Conservation (phyloP, 1,140 invertebrate genomes). For the Diabrotica undecimpunctata region DNA sequence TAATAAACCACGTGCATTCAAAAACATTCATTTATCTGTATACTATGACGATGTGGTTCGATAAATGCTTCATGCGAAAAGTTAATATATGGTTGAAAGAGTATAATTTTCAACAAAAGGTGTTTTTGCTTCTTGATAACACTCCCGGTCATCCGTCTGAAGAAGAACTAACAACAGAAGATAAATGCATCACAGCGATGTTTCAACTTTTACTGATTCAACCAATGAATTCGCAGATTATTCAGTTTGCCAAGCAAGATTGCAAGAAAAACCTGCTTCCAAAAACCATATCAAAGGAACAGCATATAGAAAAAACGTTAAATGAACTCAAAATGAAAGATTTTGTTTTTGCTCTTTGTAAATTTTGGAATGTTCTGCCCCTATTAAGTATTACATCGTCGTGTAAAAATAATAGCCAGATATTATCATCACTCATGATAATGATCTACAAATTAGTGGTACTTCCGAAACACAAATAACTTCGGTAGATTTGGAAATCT, state of each 20-base stretch:
- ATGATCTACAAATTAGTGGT: too few species aligned
- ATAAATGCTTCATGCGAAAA: conserved; percentile 41
- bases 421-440: too few species aligned
- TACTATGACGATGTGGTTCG: conserved; percentile 47
- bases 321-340: too few species aligned
- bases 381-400: too few species aligned
- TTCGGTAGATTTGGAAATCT: too few species aligned
- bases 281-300: conserved; percentile 33
- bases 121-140: conserved; percentile 46
- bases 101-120: conserved; percentile 45
- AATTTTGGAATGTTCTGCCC: too few species aligned
- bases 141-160: conserved; percentile 23
- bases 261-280: conserved; percentile 42
- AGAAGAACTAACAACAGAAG: conserved; percentile 28
- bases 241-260: conserved; percentile 32
- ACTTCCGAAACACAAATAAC: too few species aligned
- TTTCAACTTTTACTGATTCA: conserved; percentile 35
- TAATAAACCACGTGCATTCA: too few species aligned
- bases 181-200: conserved; percentile 19
- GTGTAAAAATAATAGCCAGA: too few species aligned
- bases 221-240: conserved; percentile 37
- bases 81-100: conserved; percentile 42
- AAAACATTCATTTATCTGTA: conserved; percentile 21
- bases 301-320: not conserved
- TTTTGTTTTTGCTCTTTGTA: too few species aligned